Evolutionary conservation across 2,797 vertebrate species (phyloP).

Genomic region (Pipistrellus pygmaeus): DNA sequence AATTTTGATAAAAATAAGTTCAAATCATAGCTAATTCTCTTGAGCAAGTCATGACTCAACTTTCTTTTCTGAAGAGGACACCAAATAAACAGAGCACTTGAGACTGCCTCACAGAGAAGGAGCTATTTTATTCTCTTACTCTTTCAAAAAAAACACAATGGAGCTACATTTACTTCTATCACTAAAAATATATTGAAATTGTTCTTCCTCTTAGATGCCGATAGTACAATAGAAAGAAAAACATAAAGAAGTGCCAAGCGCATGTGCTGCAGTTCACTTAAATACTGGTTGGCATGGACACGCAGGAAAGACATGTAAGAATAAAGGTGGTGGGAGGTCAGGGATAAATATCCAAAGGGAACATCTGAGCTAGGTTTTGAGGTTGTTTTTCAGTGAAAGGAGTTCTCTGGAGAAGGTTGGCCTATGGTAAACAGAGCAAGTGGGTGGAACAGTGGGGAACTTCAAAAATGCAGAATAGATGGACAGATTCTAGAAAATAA

Average conservation of each 20-base stretch:
- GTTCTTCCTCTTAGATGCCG: background rate
- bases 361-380: background rate
- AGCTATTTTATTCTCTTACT: background rate
- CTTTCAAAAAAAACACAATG: background rate
- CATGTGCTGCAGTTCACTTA: background rate
- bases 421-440: background rate
- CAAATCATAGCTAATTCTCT: background rate
- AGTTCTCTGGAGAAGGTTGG: background rate
- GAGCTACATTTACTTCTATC: background rate
- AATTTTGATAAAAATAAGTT: background rate
- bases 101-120: background rate
- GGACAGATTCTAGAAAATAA: background rate
- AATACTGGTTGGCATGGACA: rapidly evolving
- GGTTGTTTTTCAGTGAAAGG: background rate
- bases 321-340: rapidly evolving
- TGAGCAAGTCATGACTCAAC: background rate
- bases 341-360: rapidly evolving
- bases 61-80: background rate
- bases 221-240: background rate
- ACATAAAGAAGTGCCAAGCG: background rate
- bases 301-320: rapidly evolving
- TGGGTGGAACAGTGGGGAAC: background rate
- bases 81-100: background rate
- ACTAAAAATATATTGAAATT: background rate
- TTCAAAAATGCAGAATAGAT: background rate